Percentiles rank a stretch among this genome's conserved stretches.
These are phyloP conservation scores for Bombus picipes DNA, from an alignment of 1,140 invertebrate genomes.

Conservation along the genomic window DNA sequence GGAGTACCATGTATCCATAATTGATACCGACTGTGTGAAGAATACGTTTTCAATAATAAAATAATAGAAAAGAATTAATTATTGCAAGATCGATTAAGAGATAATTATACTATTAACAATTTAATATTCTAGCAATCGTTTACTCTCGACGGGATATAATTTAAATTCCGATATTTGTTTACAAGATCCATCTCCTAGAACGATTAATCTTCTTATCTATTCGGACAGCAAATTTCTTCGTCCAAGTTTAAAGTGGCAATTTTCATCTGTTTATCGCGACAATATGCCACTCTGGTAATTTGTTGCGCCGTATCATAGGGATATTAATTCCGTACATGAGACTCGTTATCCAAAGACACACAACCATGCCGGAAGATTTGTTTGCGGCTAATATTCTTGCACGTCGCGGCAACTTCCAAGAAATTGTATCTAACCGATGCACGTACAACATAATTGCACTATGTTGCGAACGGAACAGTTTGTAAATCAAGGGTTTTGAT, in stretches of 20 bases:
- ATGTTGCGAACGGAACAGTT: background rate
- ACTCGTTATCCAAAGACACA: slow-evolving; percentile 24
- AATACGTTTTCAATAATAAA: too few relatives aligned
- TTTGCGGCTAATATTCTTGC: slow-evolving; percentile 44
- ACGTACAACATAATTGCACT: background rate
- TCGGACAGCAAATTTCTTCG: background rate
- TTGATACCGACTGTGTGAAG: too few relatives aligned
- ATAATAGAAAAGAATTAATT: too few relatives aligned
- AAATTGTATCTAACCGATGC: slow-evolving; percentile 37
- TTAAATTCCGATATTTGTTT: background rate
- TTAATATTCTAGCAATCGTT: background rate
- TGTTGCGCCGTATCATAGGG: slow-evolving; percentile 13
- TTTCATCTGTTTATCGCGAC: background rate
- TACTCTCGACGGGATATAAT: too few relatives aligned
- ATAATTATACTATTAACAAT: background rate
- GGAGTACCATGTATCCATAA: too few relatives aligned
- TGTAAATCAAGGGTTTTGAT: background rate
- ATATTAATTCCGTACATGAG: slow-evolving; percentile 46
- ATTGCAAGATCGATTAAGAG: background rate
- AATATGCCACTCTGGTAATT: background rate
- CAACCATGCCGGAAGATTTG: slow-evolving; percentile 18
- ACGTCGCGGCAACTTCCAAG: slow-evolving; percentile 12
- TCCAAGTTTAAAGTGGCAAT: background rate
- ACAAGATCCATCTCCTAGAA: background rate
- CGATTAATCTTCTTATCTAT: background rate